Evolutionary conservation across 92 coral and sea anemone genomes (phyloP).

Genomic region (Phenganax marumi): DNA sequence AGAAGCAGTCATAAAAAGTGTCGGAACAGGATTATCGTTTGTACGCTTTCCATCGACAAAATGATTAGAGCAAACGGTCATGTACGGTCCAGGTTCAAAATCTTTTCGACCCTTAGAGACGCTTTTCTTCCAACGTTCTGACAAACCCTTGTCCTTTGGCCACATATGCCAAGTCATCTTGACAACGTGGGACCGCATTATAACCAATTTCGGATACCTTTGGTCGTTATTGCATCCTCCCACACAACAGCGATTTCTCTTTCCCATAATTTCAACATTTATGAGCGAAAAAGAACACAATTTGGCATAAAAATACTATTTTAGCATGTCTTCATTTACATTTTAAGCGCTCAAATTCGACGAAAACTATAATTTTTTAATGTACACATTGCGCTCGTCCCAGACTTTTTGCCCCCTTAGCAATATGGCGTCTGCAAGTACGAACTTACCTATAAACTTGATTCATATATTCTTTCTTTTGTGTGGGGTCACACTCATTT

Average conservation of each 20-base stretch:
- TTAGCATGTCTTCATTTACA: too few species aligned
- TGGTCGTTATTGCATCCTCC: slow-evolving; percentile 30
- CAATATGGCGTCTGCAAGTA: too few species aligned
- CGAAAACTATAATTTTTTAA: too few species aligned
- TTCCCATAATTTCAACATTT: too few species aligned
- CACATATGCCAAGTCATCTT: slow-evolving; percentile 21
- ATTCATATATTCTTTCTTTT: too few species aligned
- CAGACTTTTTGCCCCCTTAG: too few species aligned
- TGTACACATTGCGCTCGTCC: too few species aligned
- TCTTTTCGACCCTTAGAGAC: not conserved
- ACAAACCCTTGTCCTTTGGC: slow-evolving; percentile 19
- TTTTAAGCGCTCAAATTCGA: too few species aligned
- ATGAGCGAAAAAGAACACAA: too few species aligned
- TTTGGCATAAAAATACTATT: too few species aligned
- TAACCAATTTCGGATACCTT: slow-evolving; percentile 1
- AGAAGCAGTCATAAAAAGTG: not conserved
- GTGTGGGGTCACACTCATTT: too few species aligned
- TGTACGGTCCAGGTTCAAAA: not conserved
- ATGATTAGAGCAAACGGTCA: not conserved
- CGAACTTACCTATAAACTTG: too few species aligned
- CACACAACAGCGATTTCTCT: slow-evolving; percentile 1
- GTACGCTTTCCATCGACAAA: not conserved
- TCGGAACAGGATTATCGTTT: not conserved
- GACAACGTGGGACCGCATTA: slow-evolving; percentile 23
- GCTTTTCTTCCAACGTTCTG: slow-evolving; percentile 22